phyloP scores from a whole-genome alignment of 1,140 invertebrate genomes.

The Drosophila kurseongensis region DNA sequence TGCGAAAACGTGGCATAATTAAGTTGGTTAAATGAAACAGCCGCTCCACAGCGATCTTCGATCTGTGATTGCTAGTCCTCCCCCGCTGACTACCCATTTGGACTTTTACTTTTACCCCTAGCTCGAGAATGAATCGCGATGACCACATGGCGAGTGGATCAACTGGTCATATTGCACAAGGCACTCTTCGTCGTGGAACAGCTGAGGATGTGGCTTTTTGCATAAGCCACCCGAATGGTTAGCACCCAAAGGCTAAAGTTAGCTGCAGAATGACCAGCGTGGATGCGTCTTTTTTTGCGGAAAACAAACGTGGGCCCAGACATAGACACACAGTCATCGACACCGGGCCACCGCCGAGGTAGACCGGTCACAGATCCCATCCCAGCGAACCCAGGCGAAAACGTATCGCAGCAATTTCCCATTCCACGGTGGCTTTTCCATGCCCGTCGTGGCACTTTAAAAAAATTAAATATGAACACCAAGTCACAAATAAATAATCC shows the following conservation, averaged over 20 bases:
- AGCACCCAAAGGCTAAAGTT: slow-evolving; percentile 79
- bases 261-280: slow-evolving; percentile 52
- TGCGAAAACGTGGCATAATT: slow-evolving; percentile 52
- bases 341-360: slow-evolving; percentile 27
- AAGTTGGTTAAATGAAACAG: slow-evolving; percentile 22
- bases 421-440: slow-evolving; percentile 70
- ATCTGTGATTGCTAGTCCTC: slow-evolving; percentile 33
- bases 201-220: slow-evolving; percentile 52
- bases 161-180: slow-evolving; percentile 58
- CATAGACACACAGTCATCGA: slow-evolving; percentile 36
- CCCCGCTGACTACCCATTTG: slow-evolving; percentile 23
- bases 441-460: slow-evolving; percentile 35
- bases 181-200: slow-evolving; percentile 4
- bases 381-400: slow-evolving; percentile 56
- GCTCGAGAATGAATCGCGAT: slow-evolving; percentile 28
- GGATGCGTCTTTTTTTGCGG: slow-evolving; percentile 38
- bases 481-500: background rate
- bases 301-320: slow-evolving; percentile 47
- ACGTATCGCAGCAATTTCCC: slow-evolving; percentile 77
- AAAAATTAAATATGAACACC: background rate
- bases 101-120: slow-evolving; percentile 67
- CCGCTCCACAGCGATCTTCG: slow-evolving; percentile 23
- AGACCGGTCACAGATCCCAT: slow-evolving; percentile 35
- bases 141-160: slow-evolving; percentile 48
- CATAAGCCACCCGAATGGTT: slow-evolving; percentile 59